phyloP scores from a whole-genome alignment of 2,888 invertebrate genomes.

The Hypsopygia costalis region DNA sequence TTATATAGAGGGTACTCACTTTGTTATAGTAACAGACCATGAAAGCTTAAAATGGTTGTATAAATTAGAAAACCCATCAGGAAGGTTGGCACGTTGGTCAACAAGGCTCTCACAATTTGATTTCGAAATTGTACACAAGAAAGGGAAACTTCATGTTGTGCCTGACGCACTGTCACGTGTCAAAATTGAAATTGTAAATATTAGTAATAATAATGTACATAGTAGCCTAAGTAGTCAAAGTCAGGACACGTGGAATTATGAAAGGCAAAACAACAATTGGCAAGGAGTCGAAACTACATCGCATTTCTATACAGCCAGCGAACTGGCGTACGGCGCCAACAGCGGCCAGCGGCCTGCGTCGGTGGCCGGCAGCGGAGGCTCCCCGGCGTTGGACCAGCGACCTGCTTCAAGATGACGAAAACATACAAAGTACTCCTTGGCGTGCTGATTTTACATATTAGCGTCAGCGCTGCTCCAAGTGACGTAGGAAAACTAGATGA shows the following conservation, averaged over 20 bases:
- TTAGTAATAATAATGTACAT: no score
- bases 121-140: no score
- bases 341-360: constrained; percentile 56
- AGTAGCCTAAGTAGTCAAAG: no score
- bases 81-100: no score
- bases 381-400: constrained; percentile 64
- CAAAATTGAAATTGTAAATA: no score
- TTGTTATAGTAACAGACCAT: no score
- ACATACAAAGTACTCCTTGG: constrained; percentile 30
- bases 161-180: no score
- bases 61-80: no score
- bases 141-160: no score
- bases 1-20: no score
- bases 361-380: constrained; percentile 64
- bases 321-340: constrained; percentile 63
- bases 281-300: constrained; percentile 56
- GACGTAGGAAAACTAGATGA: constrained; percentile 33
- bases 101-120: no score
- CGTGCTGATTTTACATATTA: constrained; percentile 38
- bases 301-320: constrained; percentile 65
- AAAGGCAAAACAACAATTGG: constrained; percentile 22
- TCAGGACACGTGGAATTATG: constrained; percentile 21
- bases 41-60: no score
- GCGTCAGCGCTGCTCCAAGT: constrained; percentile 45
- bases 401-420: constrained; percentile 63